Evolutionary conservation across 2,888 invertebrate species (phyloP), one percentile per base, ranked within the genome.

Genomic region (Chorisops tibialis): DNA sequence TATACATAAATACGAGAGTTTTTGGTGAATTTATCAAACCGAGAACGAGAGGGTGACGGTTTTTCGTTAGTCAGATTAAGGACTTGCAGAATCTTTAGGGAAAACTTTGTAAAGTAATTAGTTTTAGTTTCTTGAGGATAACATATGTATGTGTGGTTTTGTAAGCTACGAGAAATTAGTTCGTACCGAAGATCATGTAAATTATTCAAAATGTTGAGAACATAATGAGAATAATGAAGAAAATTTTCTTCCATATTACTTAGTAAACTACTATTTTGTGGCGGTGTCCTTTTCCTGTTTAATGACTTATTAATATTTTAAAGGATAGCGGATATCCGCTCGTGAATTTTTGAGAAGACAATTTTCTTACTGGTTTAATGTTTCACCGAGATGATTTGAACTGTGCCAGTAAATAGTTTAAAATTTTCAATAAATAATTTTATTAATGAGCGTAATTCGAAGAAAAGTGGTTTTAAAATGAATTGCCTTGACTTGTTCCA

Each of bases 171-270:
- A 35, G 35, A 56, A 56, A 56, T 43, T 12, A 56, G 30, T 56
- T 16, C 56, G 12, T 30, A 24, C 7, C 30, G 45, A 45, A 43
- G 30, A 56, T 45, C 30, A 54, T 54, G 52, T 54, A 21, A 54
- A 54, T 54, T 54, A 54, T 54, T 54, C 35, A 54, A 41, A 54
- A 54, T 54, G 52, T 41, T 39, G n/a, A 54, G 39, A 41, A 9
- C 22, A 21, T 54, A 41, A 54, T 39, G 52, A 41, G 21, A 39
- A 39, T 54, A 22, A 54, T 41, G 39, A 51, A 19, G 51, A 24
- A 54, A 41, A 54, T 54, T 30, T 14, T 14, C 50, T 14, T 35
- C 30, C 16, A 30, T 30, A 9, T 9, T 30, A 30, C 30, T 30
- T 30, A 30, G 30, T 30, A 30, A 30, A 30, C 30, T 30, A 30